These are phyloP conservation scores for Monarcha castaneiventris DNA, from an alignment of 2,113 vertebrate genomes.

Conservation along the genomic window DNA sequence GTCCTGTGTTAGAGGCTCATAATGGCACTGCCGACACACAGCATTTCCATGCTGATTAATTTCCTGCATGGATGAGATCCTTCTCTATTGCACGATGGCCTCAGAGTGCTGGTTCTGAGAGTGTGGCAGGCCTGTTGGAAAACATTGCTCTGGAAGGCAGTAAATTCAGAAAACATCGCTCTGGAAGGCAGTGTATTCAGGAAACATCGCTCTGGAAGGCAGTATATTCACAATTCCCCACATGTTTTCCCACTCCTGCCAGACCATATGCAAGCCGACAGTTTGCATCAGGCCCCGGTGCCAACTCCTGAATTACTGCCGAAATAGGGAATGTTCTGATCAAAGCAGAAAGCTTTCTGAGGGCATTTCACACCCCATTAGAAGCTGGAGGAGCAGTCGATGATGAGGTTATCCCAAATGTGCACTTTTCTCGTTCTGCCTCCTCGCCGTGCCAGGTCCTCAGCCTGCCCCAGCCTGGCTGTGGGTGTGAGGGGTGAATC, in stretches of 20 bases:
- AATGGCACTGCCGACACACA: background rate
- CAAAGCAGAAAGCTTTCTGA: slow-evolving; percentile 19
- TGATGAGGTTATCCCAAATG: slow-evolving; percentile 5
- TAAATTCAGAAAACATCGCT: background rate
- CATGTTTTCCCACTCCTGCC: background rate
- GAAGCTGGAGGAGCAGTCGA: background rate
- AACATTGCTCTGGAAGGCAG: background rate
- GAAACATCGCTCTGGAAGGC: background rate
- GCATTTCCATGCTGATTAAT: background rate
- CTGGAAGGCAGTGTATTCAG: background rate
- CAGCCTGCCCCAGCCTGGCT: slow-evolving; percentile 15
- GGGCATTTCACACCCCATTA: slow-evolving; percentile 15
- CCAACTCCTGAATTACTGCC: background rate
- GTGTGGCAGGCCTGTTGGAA: background rate
- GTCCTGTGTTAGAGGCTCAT: background rate
- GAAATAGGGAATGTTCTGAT: background rate
- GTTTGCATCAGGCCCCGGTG: background rate
- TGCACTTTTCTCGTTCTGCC: slow-evolving; percentile 1
- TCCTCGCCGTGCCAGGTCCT: slow-evolving; percentile 4
- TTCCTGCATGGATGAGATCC: background rate
- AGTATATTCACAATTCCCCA: slow-evolving; percentile 31
- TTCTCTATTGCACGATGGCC: background rate
- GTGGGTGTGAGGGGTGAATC: background rate
- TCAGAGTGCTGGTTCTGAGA: background rate
- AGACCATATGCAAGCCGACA: slow-evolving; percentile 15